Percentiles rank a stretch among this genome's conserved stretches.
phyloP scores from a whole-genome alignment of 2,888 invertebrate genomes.

The Polydrusus cervinus region DNA sequence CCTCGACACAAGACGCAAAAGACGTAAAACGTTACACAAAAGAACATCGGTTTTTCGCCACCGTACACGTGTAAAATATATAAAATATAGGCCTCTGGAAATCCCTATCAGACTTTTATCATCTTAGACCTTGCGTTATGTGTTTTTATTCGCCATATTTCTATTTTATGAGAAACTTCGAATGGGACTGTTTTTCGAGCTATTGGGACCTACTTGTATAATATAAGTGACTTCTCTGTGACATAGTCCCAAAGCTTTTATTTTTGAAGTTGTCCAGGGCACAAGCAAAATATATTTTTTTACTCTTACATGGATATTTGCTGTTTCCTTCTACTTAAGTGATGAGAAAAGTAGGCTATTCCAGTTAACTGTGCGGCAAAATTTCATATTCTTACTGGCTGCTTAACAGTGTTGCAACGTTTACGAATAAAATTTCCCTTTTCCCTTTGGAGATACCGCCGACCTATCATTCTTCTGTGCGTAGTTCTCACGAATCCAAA shows the following conservation, averaged over 20 bases:
- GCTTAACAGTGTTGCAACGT: too few species aligned
- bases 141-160: conserved; percentile 64
- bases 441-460: too few species aligned
- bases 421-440: too few species aligned
- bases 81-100: conserved; percentile 60
- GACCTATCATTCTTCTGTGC: too few species aligned
- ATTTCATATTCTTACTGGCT: too few species aligned
- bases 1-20: conserved; percentile 31
- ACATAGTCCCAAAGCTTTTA: conserved; percentile 5
- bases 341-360: too few species aligned
- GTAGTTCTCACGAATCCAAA: too few species aligned
- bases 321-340: too few species aligned
- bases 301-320: too few species aligned
- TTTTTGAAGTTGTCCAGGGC: neutral
- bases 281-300: too few species aligned
- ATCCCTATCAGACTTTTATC: conserved; percentile 63
- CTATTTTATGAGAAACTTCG: conserved; percentile 60
- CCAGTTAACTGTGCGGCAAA: too few species aligned
- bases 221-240: conserved; percentile 15
- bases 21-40: conserved; percentile 37
- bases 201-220: conserved; percentile 3
- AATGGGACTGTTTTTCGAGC: conserved; percentile 22
- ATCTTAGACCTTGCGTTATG: conserved; percentile 61
- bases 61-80: conserved; percentile 61
- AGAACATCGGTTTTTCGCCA: conserved; percentile 49